These are phyloP conservation scores for Aplysina aerophoba DNA, from an alignment of 37 sponge, comb jelly and placozoan genomes.

Conservation along the genomic window DNA sequence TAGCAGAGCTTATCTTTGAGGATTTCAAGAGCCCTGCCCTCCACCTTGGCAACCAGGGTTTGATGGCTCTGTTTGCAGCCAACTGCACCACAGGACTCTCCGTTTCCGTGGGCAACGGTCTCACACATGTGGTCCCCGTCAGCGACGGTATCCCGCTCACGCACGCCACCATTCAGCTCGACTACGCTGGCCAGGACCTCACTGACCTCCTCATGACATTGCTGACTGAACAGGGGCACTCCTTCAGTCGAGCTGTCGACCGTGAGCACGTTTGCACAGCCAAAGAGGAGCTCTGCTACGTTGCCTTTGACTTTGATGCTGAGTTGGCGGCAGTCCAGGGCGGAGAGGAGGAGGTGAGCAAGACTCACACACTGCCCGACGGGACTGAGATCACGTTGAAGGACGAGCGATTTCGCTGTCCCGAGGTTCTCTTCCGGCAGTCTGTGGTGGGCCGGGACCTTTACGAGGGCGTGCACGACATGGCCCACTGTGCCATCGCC, in stretches of 20 bases:
- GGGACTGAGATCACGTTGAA: conserved; percentile 95
- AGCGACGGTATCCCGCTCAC: conserved; percentile 97
- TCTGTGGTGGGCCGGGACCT: conserved; percentile 87
- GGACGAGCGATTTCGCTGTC: conserved; percentile 92
- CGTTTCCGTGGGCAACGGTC: conserved; percentile 93
- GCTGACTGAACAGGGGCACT: conserved; percentile 50
- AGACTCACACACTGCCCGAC: conserved; percentile 96
- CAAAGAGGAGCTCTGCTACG: conserved; percentile 97
- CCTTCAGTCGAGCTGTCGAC: conserved; percentile 50
- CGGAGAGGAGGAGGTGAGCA: conserved; percentile 78
- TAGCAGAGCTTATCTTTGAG: conserved; percentile 99
- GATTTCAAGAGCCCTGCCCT: conserved; percentile 97
- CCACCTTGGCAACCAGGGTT: conserved; percentile 95
- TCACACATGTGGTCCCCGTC: conserved; percentile 95
- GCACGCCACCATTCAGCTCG: conserved; percentile 94
- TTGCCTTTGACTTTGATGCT: conserved; percentile 92
- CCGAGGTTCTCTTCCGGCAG: conserved; percentile 92
- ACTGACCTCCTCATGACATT: conserved; percentile 93
- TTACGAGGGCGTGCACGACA: conserved; percentile 97
- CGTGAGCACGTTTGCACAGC: conserved; percentile 84
- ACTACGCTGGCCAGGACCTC: conserved; percentile 90
- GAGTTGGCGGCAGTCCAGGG: conserved; percentile 87
- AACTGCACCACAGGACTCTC: conserved; percentile 97
- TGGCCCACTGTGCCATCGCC: conserved; percentile 95
- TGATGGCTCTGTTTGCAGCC: conserved; percentile 94